phyloP scores from a whole-genome alignment of 2,888 invertebrate species.

The Suillia variegata region DNA sequence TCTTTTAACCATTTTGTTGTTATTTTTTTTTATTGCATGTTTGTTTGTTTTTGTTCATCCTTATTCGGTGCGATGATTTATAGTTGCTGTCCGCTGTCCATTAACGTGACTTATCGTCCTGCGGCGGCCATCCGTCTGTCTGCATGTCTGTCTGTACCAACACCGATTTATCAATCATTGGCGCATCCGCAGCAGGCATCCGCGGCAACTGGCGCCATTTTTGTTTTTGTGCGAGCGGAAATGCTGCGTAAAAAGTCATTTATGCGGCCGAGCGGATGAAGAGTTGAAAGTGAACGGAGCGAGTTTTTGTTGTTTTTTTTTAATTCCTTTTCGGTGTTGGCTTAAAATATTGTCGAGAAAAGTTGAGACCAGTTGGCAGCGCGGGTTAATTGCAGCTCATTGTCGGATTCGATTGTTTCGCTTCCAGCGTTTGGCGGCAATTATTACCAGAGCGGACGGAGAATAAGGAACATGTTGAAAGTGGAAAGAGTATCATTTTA shows the following conservation, averaged over 20 bases:
- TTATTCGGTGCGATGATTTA: slow-evolving; percentile 22
- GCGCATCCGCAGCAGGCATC: neutral
- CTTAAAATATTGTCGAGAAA: neutral
- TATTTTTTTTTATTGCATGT: neutral
- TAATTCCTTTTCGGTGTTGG: neutral
- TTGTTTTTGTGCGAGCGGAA: neutral
- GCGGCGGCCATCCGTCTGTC: neutral
- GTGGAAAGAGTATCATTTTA: no score
- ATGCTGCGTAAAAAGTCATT: slow-evolving; percentile 1
- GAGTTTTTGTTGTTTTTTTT: neutral
- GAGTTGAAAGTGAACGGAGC: no score
- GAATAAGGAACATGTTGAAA: no score
- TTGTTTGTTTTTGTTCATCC: neutral
- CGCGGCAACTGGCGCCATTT: slow-evolving; percentile 4
- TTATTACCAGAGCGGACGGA: no score
- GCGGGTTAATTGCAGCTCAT: neutral
- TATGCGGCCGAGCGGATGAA: neutral
- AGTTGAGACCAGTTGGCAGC: neutral
- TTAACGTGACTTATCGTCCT: slow-evolving; percentile 30
- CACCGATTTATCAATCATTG: slow-evolving; percentile 30
- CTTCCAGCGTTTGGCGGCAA: no score
- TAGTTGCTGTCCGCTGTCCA: slow-evolving; percentile 23
- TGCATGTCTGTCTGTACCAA: no score
- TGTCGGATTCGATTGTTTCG: neutral
- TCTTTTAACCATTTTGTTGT: no score